Base-by-base conservation (phyloP, 2,888 invertebrate species). In the Trachelus troglodyta region DNA sequence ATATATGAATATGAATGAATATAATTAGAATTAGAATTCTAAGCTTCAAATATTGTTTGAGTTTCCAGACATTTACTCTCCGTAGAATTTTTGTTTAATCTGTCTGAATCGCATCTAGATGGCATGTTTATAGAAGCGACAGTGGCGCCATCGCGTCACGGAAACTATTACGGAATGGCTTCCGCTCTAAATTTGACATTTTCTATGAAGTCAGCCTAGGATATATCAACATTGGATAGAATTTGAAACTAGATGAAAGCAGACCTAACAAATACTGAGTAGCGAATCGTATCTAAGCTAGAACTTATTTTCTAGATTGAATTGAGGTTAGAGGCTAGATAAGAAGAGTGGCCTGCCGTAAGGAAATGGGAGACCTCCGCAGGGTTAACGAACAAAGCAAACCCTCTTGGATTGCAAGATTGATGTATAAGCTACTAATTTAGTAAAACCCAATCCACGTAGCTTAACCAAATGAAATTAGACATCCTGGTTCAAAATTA, bases 391-490 rank as follows among this genome's bases (percentile, higher is more conserved):
- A 34, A 31, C 71, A 31, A 34, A 71, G 71, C 12, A 34, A 71
- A 34, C 31, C 33, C 71, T 31, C 31, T 34, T 34, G 31, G 31
- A 81, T 74, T 30, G 74, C 34, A 40, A 74, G 85, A 82, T 83
- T 82, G 80, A 79, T 79, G 80, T 76, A 76, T 84, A 81, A 86
- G 82, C 83, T 81, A 82, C 81, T 86, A 84, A 84, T 85, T 82
- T 82, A 75, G 75, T 74, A 30, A 74, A 69, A 71, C 76, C 23
- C 73, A 82, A 83, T 80, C 82, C 79, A 73, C 68, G 77, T 76
- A 77, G 79, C 81, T 84, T 80, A 79, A 77, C 78, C 75, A 80
- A 82, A 83, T 82, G 79, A 83, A 83, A 85, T 81, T 80, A 23
- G 76, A 31, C 77, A 79, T 33, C 77, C 77, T 37, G 31, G 76